These are phyloP conservation scores for Drosophila stalkeri DNA, from an alignment of 2,888 invertebrate species.

Conservation along the genomic window DNA sequence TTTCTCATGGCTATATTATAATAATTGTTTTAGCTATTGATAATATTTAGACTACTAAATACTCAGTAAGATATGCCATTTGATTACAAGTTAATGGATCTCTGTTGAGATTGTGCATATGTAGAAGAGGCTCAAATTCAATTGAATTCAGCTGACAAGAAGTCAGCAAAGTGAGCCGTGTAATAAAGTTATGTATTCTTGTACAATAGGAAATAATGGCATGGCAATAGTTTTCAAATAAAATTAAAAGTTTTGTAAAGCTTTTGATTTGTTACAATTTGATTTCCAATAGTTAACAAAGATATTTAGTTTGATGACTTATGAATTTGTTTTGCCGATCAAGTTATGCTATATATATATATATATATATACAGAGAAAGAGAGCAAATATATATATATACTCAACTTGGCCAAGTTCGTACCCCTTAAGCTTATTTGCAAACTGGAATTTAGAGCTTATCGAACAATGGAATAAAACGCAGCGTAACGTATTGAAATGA, in stretches of 20 bases:
- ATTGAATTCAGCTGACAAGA: neutral
- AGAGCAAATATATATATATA: neutral
- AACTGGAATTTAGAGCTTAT: neutral
- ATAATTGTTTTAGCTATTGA: neutral
- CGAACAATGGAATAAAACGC: slow-evolving; percentile 37
- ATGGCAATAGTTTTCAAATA: neutral
- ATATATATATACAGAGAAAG: no score
- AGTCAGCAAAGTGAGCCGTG: neutral
- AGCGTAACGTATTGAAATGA: slow-evolving; percentile 36
- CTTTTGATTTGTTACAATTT: neutral
- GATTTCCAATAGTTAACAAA: neutral
- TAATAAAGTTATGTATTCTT: neutral
- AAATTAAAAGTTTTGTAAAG: no score
- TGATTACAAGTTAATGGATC: neutral
- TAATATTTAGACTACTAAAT: neutral
- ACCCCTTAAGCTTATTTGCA: neutral
- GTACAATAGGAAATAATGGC: neutral
- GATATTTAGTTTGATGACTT: neutral
- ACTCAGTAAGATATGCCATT: neutral
- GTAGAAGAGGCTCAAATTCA: neutral
- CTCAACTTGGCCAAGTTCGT: neutral
- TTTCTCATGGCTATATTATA: neutral
- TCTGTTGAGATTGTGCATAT: no score
- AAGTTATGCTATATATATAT: neutral
- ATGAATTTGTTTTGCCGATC: neutral